A percentile compares a stretch with the other conserved stretches of the same genome.
phyloP scores from a whole-genome alignment of 2,888 invertebrate species.

The Taenaris catops region DNA sequence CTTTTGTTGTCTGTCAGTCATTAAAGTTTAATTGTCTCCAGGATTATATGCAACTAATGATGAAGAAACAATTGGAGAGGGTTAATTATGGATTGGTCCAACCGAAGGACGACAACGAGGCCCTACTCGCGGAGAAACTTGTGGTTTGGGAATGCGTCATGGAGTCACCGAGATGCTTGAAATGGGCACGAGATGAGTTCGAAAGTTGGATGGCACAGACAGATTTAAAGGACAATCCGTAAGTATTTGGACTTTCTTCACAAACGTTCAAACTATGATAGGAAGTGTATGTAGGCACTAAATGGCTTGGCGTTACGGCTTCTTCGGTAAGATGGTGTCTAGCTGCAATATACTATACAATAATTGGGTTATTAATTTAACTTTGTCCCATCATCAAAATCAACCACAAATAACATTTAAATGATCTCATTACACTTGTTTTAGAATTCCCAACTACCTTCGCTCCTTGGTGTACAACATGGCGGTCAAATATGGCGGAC shows the following conservation, averaged over 20 bases:
- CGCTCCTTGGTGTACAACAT: constrained; percentile 77
- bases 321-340: too few species aligned
- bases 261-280: too few species aligned
- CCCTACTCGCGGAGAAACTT: constrained; percentile 78
- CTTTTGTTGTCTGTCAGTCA: too few species aligned
- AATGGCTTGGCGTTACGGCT: too few species aligned
- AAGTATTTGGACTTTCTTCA: too few species aligned
- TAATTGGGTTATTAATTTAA: too few species aligned
- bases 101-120: constrained; percentile 75
- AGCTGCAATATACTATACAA: too few species aligned
- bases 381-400: too few species aligned
- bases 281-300: too few species aligned
- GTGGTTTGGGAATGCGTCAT: constrained; percentile 80
- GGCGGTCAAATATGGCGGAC: constrained; percentile 79
- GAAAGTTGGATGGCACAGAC: constrained; percentile 44
- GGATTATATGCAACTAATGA: constrained; percentile 63
- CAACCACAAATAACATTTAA: too few species aligned
- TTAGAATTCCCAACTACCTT: constrained; percentile 83
- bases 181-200: constrained; percentile 70
- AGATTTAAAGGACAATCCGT: constrained; percentile 63
- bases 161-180: constrained; percentile 72
- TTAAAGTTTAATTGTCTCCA: constrained; percentile 32
- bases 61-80: constrained; percentile 58
- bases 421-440: too few species aligned
- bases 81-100: constrained; percentile 72